Evolutionary conservation across 2,113 vertebrate genomes (phyloP).

Genomic region (Myotis yumanensis): DNA sequence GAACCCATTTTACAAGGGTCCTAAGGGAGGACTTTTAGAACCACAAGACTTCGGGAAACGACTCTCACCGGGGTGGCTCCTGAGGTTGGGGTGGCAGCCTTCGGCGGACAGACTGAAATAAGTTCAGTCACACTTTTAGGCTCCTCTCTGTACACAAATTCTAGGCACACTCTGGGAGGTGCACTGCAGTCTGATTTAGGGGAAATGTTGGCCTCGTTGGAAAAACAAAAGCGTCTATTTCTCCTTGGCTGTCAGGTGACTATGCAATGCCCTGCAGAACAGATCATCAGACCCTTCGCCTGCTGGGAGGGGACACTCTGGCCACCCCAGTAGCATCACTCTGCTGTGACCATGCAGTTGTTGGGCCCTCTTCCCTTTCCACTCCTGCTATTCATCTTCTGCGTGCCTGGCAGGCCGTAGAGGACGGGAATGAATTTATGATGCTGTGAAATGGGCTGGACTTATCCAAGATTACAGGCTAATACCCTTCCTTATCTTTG

Average conservation of each 20-base stretch:
- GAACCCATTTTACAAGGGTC: background rate
- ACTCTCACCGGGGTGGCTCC: background rate
- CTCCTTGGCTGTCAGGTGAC: background rate
- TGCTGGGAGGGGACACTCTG: background rate
- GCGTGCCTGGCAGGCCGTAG: slow-evolving; percentile 70
- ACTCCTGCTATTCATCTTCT: slow-evolving; percentile 78
- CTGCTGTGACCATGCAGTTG: slow-evolving; percentile 15
- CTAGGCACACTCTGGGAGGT: no score
- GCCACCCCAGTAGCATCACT: background rate
- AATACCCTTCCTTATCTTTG: slow-evolving; percentile 82
- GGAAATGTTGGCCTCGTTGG: accelerated
- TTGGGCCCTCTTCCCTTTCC: slow-evolving; percentile 70
- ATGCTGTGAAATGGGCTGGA: slow-evolving; percentile 80
- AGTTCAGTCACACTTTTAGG: accelerated
- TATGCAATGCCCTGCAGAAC: background rate
- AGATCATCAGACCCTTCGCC: background rate
- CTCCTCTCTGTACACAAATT: no score
- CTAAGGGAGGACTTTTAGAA: background rate
- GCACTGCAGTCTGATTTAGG: background rate
- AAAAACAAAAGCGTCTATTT: background rate
- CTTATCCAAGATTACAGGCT: slow-evolving; percentile 78
- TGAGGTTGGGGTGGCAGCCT: background rate
- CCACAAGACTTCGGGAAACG: background rate
- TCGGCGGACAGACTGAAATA: background rate
- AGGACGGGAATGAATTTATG: slow-evolving; percentile 82